Evolutionary conservation across 1,140 invertebrate genomes (phyloP).

Genomic region (Brachionus plicatilis): DNA sequence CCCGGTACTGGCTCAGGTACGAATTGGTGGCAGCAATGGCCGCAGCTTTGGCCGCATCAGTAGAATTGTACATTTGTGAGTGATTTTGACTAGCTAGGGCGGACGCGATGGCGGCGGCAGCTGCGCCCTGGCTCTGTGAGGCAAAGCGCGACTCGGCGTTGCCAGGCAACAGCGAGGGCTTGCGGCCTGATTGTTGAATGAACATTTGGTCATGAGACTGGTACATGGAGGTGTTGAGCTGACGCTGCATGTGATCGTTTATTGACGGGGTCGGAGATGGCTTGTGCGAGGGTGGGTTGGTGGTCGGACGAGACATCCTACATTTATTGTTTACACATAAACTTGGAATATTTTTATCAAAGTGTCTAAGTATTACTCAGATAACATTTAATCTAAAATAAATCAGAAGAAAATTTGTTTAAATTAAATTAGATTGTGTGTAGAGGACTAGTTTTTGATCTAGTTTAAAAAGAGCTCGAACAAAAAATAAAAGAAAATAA

Average conservation of each 20-base stretch:
- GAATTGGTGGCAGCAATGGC: background rate
- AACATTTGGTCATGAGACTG: background rate
- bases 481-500: background rate
- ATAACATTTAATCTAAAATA: background rate
- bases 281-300: background rate
- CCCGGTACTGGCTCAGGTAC: background rate
- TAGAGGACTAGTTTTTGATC: background rate
- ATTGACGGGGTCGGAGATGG: background rate
- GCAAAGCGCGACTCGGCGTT: background rate
- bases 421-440: background rate
- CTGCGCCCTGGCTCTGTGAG: background rate
- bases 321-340: background rate
- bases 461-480: background rate
- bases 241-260: background rate
- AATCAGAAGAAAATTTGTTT: background rate
- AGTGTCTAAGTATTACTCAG: background rate
- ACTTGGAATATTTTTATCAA: background rate
- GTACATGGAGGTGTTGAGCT: background rate
- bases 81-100: constrained; percentile 1
- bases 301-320: constrained; percentile 3
- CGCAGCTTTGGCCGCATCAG: background rate
- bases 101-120: background rate
- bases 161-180: background rate
- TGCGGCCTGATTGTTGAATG: background rate
- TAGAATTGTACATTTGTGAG: background rate